These are phyloP conservation scores for Pelusios castaneus DNA, from an alignment of 2,113 vertebrate genomes.

Conservation along the genomic window DNA sequence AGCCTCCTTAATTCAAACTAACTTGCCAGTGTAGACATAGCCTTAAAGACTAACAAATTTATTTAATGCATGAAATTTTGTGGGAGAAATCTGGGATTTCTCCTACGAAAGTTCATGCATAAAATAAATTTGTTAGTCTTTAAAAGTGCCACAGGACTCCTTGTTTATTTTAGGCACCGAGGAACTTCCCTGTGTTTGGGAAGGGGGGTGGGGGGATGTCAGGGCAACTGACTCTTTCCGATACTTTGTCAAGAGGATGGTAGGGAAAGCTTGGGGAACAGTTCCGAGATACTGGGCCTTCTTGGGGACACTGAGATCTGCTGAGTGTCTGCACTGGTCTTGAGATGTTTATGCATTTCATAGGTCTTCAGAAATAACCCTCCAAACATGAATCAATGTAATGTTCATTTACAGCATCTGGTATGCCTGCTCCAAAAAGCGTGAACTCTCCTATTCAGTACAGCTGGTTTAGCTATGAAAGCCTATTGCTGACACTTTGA, in stretches of 20 bases:
- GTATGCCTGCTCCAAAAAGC: neutral
- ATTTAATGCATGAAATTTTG: no score
- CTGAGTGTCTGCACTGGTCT: neutral
- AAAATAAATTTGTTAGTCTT: no score
- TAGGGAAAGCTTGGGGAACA: neutral
- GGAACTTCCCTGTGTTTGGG: neutral
- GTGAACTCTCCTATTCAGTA: neutral
- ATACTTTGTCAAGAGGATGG: rapidly evolving
- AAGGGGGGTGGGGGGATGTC: no score
- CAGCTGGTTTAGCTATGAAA: neutral
- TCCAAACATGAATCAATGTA: rapidly evolving
- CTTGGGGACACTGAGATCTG: neutral
- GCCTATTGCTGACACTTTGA: neutral
- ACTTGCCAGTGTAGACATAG: no score
- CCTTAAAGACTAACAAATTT: no score
- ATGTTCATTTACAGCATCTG: rapidly evolving
- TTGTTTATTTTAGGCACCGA: neutral
- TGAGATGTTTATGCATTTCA: neutral
- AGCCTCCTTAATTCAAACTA: no score
- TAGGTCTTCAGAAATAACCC: neutral
- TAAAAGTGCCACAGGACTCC: no score
- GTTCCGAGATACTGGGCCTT: neutral
- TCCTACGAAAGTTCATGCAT: no score
- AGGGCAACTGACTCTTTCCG: neutral
- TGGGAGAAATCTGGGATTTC: no score